Evolutionary conservation across 2,113 vertebrate genomes (phyloP).

Genomic region (Sterrhoptilus dennistouni): DNA sequence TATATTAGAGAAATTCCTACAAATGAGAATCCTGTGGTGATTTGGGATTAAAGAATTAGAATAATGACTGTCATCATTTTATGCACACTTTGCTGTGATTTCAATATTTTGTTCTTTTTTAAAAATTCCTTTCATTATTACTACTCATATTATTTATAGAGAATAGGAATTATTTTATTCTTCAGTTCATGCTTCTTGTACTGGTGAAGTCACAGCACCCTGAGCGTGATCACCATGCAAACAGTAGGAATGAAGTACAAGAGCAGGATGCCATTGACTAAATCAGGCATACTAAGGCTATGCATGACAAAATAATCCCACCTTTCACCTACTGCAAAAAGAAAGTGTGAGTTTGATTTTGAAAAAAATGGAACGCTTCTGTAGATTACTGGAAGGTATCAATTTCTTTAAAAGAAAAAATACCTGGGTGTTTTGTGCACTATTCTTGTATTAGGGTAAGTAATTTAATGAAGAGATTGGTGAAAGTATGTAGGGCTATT

Average conservation of each 20-base stretch:
- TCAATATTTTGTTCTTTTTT: neutral
- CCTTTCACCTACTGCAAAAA: neutral
- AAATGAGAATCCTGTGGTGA: neutral
- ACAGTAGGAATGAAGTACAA: neutral
- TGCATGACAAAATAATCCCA: neutral
- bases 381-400: neutral
- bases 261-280: neutral
- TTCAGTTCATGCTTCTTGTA: neutral
- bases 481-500: neutral
- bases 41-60: constrained; percentile 5
- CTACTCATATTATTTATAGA: neutral
- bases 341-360: neutral
- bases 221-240: neutral
- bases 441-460: neutral
- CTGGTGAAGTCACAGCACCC: neutral
- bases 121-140: neutral
- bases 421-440: neutral
- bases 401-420: neutral
- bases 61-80: neutral
- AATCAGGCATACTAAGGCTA: neutral
- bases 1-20: neutral
- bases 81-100: neutral
- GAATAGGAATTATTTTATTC: neutral
- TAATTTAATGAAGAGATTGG: neutral
- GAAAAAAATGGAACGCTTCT: neutral